Evolutionary conservation across 1,140 invertebrate genomes (phyloP), one percentile per base, ranked within the genome.

Genomic region (Daktulosphaira vitifoliae): DNA sequence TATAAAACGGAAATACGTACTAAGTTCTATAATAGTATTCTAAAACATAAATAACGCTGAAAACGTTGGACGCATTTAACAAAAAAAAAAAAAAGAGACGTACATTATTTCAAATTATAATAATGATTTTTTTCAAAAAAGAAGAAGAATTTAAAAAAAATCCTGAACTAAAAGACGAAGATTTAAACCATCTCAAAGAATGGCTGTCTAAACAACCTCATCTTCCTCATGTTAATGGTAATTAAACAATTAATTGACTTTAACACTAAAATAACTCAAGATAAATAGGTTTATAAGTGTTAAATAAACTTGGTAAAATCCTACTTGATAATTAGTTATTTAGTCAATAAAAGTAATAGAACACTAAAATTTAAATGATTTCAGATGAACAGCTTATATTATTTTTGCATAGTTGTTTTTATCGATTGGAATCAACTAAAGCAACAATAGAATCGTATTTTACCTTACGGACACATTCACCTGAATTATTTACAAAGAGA

Each of bases 361-460:
- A n/a, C n/a, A n/a, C n/a, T n/a, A n/a, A n/a, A n/a, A n/a, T n/a
- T n/a, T n/a, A n/a, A 3, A 8, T 65, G 9, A 18, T 69, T 66
- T 37, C 67, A 70, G 82, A 85, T 71, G 74, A 78, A 20, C 80
- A 83, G 68, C 53, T 71, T 9, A 66, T 70, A 18, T 18, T 71
- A 22, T 69, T 71, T 46, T 62, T 68, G 6, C 71, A 72, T 59
- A 72, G 71, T 48, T 72, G 71, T 59, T 69, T 69, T 44, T 72
- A 67, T 62, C 52, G 69, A 33, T 16, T 72, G 62, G 70, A 70
- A 50, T 56, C 64, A 7, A 70, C 69, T 11, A 72, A 70, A 64
- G 16, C 29, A 4, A 70, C 69, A 7, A 68, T 72, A 20, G 70
- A 70, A 46, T 59, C 66, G 1, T 72, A 69, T 50, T 72, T 69